Evolutionary conservation across 2,888 invertebrate genomes (phyloP), one percentile per base, ranked within the genome.

Genomic region (Diploptera punctata): DNA sequence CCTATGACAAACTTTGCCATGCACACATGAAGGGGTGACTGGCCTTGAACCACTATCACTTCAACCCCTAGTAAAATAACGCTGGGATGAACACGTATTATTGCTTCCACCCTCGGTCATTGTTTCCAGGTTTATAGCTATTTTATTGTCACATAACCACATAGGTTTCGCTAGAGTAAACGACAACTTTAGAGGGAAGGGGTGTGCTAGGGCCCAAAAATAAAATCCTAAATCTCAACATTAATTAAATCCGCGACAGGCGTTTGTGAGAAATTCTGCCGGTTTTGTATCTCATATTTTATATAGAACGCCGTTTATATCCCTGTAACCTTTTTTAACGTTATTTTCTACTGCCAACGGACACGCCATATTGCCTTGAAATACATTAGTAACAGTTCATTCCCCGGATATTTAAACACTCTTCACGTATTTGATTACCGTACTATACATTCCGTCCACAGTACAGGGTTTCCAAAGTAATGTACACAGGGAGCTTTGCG

Each of bases 111-210:
- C 62, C 43, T 43, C 43, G 21, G 62, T 31, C 62, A 62, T 43
- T 62, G 62, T 62, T 62, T 43, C 62, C 24, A 62, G 62, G 21
- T 62, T 43, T 24, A 57, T 57, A 26, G 24, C 57, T 57, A 26
- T 57, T 57, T 57, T 43, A 62, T 62, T 62, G 62, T 62, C 33
- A 24, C 62, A 19, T 62, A 62, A 62, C 62, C 21, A 21, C 21
- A 31, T 10, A 16, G 62, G 19, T 24, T 52, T 19, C 52, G 3
- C 2, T 9, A 52, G 19, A 1, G 13, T 9, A 38, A 13, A 13
- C 7, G 13, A 5, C 38, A 9, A 5, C 7, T 5, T 38, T 38
- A 38, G 38, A 38, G 4, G 21, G 52, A 21, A n/a, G n/a, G n/a
- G n/a, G n/a, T n/a, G n/a, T n/a, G n/a, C n/a, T n/a, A n/a, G n/a